These are phyloP conservation scores for Halichondria panicea DNA, from an alignment of 37 sponge, comb jelly and placozoan genomes.

Conservation along the genomic window DNA sequence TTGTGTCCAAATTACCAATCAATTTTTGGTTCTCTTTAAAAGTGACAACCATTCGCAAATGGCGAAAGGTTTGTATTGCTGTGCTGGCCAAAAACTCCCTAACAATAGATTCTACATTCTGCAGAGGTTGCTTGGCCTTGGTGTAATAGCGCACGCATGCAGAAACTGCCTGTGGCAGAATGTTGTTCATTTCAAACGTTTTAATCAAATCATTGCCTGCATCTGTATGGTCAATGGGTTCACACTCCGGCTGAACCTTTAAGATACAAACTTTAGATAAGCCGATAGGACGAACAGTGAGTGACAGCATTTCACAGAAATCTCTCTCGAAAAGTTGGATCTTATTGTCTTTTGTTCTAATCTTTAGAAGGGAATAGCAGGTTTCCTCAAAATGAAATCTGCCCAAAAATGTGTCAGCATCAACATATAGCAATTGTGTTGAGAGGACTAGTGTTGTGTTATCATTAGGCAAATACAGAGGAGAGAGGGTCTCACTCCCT, in stretches of 20 bases:
- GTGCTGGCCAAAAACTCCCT: conserved; percentile 3
- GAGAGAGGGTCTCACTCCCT: too few species aligned
- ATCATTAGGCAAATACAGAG: conserved; percentile 27
- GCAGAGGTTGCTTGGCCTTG: too few species aligned
- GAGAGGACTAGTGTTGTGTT: background rate
- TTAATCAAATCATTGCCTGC: too few species aligned
- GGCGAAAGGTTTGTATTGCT: background rate
- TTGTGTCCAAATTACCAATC: too few species aligned
- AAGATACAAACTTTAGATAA: conserved; percentile 3
- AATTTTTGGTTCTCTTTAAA: too few species aligned
- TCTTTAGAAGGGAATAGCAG: background rate
- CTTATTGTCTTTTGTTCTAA: background rate
- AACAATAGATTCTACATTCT: too few species aligned
- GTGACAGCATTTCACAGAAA: conserved; percentile 22
- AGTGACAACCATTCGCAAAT: conserved; percentile 4
- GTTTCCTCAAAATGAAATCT: background rate
- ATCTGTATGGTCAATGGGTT: background rate
- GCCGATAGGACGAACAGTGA: conserved; percentile 6
- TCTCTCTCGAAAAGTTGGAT: background rate
- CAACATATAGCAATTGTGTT: conserved; percentile 25
- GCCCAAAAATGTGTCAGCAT: conserved; percentile 15
- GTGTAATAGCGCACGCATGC: too few species aligned
- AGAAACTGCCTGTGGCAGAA: too few species aligned
- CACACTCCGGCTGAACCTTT: conserved; percentile 2
- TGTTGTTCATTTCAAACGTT: too few species aligned